Conservation (phyloP, 2,113 vertebrate genomes). For the Scomber japonicus region DNA sequence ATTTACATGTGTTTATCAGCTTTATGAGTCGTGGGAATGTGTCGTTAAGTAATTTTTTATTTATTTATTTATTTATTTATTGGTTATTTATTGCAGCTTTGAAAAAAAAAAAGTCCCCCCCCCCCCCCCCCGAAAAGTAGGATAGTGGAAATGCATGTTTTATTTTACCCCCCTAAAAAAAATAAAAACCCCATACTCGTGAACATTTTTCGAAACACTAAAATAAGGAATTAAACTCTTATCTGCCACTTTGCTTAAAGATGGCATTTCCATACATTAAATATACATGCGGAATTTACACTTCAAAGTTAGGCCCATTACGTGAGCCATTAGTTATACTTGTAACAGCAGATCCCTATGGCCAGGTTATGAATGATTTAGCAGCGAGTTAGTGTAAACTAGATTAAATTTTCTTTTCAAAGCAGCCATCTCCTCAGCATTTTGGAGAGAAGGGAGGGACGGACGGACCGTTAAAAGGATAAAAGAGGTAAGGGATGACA, state of each 20-base stretch:
- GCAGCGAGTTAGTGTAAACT: conserved; percentile 73
- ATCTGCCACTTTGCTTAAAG: conserved; percentile 73
- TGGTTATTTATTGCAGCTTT: conserved; percentile 46
- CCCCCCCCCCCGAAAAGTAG: conserved; percentile 4
- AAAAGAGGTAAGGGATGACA: conserved; percentile 61
- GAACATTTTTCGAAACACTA: conserved; percentile 29
- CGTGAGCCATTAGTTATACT: conserved; percentile 77
- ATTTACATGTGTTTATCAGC: conserved; percentile 92
- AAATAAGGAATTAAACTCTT: conserved; percentile 57
- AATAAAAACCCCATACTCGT: conserved; percentile 12
- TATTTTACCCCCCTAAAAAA: conserved; percentile 16
- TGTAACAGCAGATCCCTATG: conserved; percentile 73
- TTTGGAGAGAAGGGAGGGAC: conserved; percentile 26
- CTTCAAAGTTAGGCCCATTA: conserved; percentile 80
- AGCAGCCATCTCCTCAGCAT: conserved; percentile 53
- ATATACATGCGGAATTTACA: conserved; percentile 80
- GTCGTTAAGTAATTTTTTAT: conserved; percentile 75
- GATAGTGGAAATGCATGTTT: conserved; percentile 14
- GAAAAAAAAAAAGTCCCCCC: neutral
- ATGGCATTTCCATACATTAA: conserved; percentile 76
- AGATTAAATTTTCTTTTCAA: conserved; percentile 69
- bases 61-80: conserved; percentile 15
- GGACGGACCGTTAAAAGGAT: conserved; percentile 44
- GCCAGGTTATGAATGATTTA: conserved; percentile 82
- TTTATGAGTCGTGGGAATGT: conserved; percentile 72